Conservation (phyloP, 2,113 vertebrate species). For the Theropithecus gelada region DNA sequence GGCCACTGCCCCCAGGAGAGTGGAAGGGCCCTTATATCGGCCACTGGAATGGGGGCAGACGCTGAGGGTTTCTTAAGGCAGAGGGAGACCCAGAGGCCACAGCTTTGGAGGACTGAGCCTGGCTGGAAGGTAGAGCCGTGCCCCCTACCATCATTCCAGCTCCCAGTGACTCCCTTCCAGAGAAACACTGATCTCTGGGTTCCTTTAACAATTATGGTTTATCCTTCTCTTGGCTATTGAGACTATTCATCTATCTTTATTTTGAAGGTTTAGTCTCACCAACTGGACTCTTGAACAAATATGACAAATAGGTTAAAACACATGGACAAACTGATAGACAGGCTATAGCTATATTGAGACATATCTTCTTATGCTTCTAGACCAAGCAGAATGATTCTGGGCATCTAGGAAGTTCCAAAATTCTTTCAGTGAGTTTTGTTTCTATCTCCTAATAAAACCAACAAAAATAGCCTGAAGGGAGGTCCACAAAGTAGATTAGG, state of each 20-base stretch:
- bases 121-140: too few relatives aligned
- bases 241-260: background rate
- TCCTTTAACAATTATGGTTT: background rate
- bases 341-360: background rate
- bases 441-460: background rate
- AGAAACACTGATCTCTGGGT: background rate
- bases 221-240: background rate
- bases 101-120: background rate
- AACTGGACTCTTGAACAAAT: background rate
- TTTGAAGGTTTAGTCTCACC: background rate
- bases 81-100: background rate
- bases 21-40: background rate
- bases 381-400: background rate
- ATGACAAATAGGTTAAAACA: background rate
- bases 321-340: background rate
- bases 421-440: conserved; percentile 4
- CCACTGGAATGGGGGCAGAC: background rate
- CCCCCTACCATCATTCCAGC: background rate
- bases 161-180: rapidly evolving
- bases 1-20: background rate
- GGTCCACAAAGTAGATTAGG: background rate
- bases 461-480: background rate
- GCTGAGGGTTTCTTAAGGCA: background rate
- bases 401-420: background rate
- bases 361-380: background rate